Conservation (phyloP, 1,140 invertebrate species). For the Cataglyphis hispanica region DNA sequence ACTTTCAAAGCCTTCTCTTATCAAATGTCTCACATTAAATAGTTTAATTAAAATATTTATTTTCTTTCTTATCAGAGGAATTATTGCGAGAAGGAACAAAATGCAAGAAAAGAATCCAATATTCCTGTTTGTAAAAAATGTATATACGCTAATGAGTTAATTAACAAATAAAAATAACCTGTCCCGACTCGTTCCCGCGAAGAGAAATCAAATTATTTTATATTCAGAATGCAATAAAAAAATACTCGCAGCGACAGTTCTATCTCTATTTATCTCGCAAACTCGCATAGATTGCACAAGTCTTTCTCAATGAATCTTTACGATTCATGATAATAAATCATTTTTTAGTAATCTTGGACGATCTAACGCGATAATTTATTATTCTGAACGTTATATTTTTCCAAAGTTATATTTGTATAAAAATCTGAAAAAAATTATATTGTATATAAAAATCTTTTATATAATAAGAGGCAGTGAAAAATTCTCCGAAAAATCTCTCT, state of each 20-base stretch:
- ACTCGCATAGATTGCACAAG: not conserved
- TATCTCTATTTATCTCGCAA: not conserved
- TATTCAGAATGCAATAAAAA: not conserved
- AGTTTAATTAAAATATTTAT: not conserved
- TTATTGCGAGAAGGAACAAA: not conserved
- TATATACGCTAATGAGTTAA: not conserved
- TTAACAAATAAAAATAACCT: not conserved
- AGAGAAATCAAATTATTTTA: constrained; percentile 18
- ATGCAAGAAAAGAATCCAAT: not conserved
- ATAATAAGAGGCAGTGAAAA: not conserved
- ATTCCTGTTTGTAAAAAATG: not conserved
- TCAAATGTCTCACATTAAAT: not conserved
- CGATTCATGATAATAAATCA: not conserved
- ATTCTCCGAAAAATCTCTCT: not conserved
- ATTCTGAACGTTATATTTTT: not conserved
- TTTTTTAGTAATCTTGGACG: not conserved
- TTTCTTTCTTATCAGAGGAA: not conserved
- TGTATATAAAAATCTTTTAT: not conserved
- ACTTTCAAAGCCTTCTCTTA: not conserved
- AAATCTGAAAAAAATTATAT: not conserved
- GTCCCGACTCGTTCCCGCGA: not conserved
- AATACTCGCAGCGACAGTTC: not conserved
- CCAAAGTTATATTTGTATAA: not conserved
- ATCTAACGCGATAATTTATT: constrained; percentile 18
- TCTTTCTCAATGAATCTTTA: not conserved